Percentiles rank a stretch among this genome's conserved stretches.
Evolutionary conservation across 2,797 vertebrate species (phyloP).

Genomic region (Tragopan temminckii): DNA sequence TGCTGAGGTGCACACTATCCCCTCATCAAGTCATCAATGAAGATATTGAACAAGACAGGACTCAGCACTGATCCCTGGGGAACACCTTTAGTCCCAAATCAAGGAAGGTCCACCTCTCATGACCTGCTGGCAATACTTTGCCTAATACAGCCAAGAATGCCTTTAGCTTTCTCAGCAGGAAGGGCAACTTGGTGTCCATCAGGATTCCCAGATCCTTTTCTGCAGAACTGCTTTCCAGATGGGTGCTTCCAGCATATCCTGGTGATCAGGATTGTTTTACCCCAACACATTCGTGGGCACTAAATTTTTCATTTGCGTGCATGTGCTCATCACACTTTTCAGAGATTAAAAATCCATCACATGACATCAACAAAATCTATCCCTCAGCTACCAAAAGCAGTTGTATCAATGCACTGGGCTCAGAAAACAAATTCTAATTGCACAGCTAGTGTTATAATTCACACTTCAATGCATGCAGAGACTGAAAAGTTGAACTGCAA

Average conservation of each 20-base stretch:
- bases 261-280: neutral
- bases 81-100: too few species aligned
- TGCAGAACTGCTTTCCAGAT: neutral
- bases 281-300: neutral
- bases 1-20: too few species aligned
- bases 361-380: neutral
- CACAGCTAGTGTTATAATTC: neutral
- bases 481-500: neutral
- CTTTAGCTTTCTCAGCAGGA: neutral
- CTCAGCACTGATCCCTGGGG: too few species aligned
- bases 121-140: neutral
- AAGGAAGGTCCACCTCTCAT: neutral
- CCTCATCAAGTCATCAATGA: too few species aligned
- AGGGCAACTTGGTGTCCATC: neutral
- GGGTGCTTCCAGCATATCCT: neutral
- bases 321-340: neutral
- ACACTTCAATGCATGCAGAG: fast-evolving
- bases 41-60: too few species aligned
- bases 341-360: neutral
- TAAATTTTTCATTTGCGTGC: neutral
- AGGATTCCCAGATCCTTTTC: neutral
- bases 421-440: neutral
- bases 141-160: neutral
- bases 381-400: neutral
- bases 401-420: neutral